Base-by-base conservation (phyloP, 1,140 invertebrate species). In the Drosophila sp. region DNA sequence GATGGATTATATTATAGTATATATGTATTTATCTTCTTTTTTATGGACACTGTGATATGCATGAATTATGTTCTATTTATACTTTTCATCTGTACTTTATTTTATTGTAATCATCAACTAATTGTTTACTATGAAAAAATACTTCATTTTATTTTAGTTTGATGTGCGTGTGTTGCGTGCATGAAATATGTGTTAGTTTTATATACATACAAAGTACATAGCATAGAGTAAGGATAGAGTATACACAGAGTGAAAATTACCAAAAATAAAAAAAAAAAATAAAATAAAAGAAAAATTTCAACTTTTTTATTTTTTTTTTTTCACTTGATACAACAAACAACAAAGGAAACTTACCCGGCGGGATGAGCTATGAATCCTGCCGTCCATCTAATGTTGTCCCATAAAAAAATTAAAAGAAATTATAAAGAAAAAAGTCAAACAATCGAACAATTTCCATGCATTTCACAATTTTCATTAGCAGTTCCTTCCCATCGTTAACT, bases 361-460 rank as follows among this genome's bases (percentile, higher is more conserved):
- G 90, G 91, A 92, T 92, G 91, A 90, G 80, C 90, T 92, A 90
- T 92, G 89, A 90, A 92, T 90, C 89, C 91, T 92, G 91, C 91
- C 91, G 89, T 92, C 91, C 91, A 92, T 92, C 91, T 92, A 91
- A 91, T 73, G 87, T 89, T 84, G 91, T 92, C 89, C 91, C 84
- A 92, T 84, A 92, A 92, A 87, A 84, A 92, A 92, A 92, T 90
- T 61, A 92, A 92, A 92, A 91, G 90, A 92, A 92, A 91, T 87
- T 91, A 91, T 91, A 91, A 91, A 86, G 87, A 80, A 90, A 80
- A 76, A 46, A 77, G 81, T 89, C 83, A 84, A 90, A 80, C 80
- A 87, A 80, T 82, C 89, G 71, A 81, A 90, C 78, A 78, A 61
- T 81, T 69, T 83, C 76, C 89, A 90, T 89, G 86, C 89, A 80